Conservation (phyloP, 2,888 invertebrate species). For the Conus canariensis region DNA sequence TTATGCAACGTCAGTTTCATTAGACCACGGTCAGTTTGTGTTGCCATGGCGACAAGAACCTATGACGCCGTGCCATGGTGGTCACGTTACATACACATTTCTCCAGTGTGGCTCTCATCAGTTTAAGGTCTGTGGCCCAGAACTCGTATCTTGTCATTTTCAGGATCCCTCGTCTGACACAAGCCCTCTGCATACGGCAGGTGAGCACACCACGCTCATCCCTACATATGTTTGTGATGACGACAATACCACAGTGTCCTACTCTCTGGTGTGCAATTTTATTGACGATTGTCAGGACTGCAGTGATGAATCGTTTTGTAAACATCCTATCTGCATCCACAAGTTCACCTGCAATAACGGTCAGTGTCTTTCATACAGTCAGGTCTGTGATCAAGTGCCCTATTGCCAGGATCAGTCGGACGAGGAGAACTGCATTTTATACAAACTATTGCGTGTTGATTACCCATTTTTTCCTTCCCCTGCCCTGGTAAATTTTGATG, state of each 20-base stretch:
- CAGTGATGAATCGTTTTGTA: neutral
- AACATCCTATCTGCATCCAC: neutral
- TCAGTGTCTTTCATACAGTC: neutral
- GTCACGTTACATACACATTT: neutral
- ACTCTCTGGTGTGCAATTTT: neutral
- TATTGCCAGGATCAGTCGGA: neutral
- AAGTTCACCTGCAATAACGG: neutral
- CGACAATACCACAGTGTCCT: neutral
- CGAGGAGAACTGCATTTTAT: neutral
- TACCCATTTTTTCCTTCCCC: neutral
- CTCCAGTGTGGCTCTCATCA: neutral
- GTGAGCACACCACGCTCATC: neutral
- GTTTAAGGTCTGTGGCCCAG: neutral
- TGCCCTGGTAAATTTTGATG: neutral
- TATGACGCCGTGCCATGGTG: neutral
- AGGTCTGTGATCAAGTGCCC: neutral
- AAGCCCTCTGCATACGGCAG: neutral
- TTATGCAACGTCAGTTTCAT: neutral
- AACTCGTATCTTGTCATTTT: too few relatives aligned
- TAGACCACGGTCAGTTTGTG: neutral
- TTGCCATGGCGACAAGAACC: neutral
- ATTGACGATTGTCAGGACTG: neutral
- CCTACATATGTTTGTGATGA: neutral
- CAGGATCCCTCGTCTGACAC: too few relatives aligned
- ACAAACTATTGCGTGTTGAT: neutral